These are phyloP conservation scores for Anseranas semipalmata DNA, from an alignment of 2,113 vertebrate species.

Conservation along the genomic window DNA sequence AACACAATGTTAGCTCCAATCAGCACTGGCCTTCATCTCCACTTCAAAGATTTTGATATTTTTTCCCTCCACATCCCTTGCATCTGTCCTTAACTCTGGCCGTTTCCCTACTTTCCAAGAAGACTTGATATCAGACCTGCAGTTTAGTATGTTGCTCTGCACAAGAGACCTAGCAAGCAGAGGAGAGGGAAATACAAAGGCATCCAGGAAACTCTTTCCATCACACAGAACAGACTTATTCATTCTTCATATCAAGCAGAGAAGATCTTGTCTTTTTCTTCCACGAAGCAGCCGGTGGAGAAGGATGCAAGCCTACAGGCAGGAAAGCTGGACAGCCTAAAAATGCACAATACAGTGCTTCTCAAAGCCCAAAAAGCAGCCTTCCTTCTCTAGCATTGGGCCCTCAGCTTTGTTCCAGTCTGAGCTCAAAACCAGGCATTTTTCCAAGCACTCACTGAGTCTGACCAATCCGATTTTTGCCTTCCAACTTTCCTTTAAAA, in stretches of 20 bases:
- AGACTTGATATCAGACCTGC: rapidly evolving
- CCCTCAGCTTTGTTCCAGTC: not conserved
- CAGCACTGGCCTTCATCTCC: rapidly evolving
- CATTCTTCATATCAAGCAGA: not conserved
- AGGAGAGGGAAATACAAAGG: not conserved
- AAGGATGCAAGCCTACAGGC: not conserved
- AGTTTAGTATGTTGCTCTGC: not conserved
- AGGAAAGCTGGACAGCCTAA: not conserved
- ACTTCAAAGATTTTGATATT: not conserved
- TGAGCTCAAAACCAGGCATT: not conserved
- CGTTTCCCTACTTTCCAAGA: not conserved
- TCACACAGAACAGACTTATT: not conserved
- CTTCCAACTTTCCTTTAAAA: not conserved
- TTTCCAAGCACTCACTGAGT: not conserved
- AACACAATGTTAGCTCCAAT: not conserved
- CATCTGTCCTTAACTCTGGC: not conserved
- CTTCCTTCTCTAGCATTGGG: not conserved
- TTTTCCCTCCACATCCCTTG: not conserved
- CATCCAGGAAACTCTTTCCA: not conserved
- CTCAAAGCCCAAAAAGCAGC: not conserved
- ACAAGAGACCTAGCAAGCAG: not conserved
- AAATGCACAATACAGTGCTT: not conserved
- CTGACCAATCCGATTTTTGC: not conserved
- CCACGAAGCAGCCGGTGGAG: not conserved
- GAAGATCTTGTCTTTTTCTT: not conserved